Evolutionary conservation across 2,113 vertebrate genomes (phyloP), one percentile per base, ranked within the genome.

Genomic region (Salminus brasiliensis): DNA sequence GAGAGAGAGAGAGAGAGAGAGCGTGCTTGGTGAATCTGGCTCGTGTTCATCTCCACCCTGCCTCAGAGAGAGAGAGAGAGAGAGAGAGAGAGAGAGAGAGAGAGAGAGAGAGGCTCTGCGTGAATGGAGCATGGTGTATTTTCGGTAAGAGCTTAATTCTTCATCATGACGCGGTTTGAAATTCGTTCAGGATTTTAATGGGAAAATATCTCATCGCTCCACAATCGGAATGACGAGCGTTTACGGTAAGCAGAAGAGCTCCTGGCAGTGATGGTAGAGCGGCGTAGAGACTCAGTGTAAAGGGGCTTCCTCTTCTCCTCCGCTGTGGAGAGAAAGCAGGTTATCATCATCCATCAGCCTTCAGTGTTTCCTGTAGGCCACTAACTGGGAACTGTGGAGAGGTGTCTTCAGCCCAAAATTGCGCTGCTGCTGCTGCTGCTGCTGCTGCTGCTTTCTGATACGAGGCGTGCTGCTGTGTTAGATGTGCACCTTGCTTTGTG

Each of bases 111-210:
- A 23, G 52, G 15, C 18, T 36, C 21, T 41, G 59, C 49, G 23
- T 53, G 67, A 30, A 76, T 74, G 78, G 78, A 80, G 70, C 78
- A 74, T 74, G 52, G n/a, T 55, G 52, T 9, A 60, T 62, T 80
- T 23, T 34, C 62, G 71, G 71, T 80, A 74, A 80, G 52, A 63
- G 8, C 21, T 60, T 72, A 39, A 39, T 66, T n/a, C n/a, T 23
- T 39, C 62, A 23, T 12, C 10, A 5, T 66, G 62, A 25, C 36
- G 53, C 59, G 59, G 49, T n/a, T 32, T 16, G 16, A 23, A 23
- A 45, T 45, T 8, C 7, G 16, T 70, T 23, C 9, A 4, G 27
- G n/a, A 13, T 49, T 3, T 49, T 16, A 29, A 23, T 2, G 18
- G 78, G 41, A 11, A 57, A 23, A 43, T 62, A 6, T 41, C 25